Evolutionary conservation across 64 coral and sea anemone species (phyloP).

Genomic region (Actinia equina): DNA sequence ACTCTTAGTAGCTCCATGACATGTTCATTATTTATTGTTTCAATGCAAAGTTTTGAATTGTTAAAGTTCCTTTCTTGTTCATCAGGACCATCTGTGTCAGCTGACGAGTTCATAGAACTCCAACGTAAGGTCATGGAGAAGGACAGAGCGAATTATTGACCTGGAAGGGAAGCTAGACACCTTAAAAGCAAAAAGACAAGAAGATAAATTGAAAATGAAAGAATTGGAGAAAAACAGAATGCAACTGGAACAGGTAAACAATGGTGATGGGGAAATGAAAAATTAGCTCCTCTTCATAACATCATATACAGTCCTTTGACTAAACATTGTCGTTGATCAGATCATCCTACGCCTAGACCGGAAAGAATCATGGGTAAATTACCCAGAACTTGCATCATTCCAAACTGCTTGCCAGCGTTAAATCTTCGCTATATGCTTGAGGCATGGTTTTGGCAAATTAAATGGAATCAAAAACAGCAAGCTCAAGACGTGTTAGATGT

Average conservation of each 20-base stretch:
- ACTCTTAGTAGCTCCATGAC: too few relatives aligned
- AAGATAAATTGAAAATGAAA: constrained; percentile 95
- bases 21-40: background rate
- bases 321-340: too few relatives aligned
- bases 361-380: too few relatives aligned
- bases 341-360: too few relatives aligned
- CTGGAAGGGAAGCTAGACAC: constrained; percentile 92
- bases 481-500: too few relatives aligned
- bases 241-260: constrained; percentile 87
- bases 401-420: too few relatives aligned
- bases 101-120: constrained; percentile 77
- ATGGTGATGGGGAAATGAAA: background rate
- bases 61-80: background rate
- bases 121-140: constrained; percentile 89
- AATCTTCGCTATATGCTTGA: too few relatives aligned
- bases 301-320: too few relatives aligned
- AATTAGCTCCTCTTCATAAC: too few relatives aligned
- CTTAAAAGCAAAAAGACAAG: constrained; percentile 79
- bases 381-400: too few relatives aligned
- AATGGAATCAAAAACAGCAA: too few relatives aligned
- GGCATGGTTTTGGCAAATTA: too few relatives aligned
- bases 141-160: constrained; percentile 75
- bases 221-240: constrained; percentile 88
- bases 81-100: constrained; percentile 64
- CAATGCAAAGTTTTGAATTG: background rate